Evolutionary conservation across 2,113 vertebrate species (phyloP).

Genomic region (Holacanthus passer): DNA sequence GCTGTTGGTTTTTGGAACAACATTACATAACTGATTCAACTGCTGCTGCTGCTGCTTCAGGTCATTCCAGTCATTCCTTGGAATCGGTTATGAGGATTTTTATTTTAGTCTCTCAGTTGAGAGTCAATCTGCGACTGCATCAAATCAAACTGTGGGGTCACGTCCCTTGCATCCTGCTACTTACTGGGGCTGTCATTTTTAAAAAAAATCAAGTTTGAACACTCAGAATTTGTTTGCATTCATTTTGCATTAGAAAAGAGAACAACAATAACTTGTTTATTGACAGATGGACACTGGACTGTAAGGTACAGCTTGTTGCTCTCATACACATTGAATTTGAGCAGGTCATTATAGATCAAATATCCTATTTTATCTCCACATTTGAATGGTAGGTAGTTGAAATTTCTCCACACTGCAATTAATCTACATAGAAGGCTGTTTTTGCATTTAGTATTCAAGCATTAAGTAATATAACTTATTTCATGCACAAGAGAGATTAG

Average conservation of each 20-base stretch:
- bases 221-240: too few relatives aligned
- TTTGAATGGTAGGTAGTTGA: too few relatives aligned
- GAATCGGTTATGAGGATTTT: slow-evolving; percentile 51
- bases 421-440: neutral
- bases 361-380: too few relatives aligned
- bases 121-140: slow-evolving; percentile 23
- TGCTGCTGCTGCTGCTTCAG: slow-evolving; percentile 40
- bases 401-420: neutral
- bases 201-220: too few relatives aligned
- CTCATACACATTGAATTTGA: neutral
- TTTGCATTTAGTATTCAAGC: neutral
- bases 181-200: too few relatives aligned
- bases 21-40: slow-evolving; percentile 29
- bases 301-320: neutral
- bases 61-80: slow-evolving; percentile 56
- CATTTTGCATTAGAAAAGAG: too few relatives aligned
- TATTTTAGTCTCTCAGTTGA: slow-evolving; percentile 40
- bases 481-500: too few relatives aligned
- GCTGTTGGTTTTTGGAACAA: slow-evolving; percentile 55
- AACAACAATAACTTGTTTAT: too few relatives aligned
- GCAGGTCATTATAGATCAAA: neutral
- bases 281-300: too few relatives aligned
- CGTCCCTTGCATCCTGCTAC: neutral
- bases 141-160: slow-evolving; percentile 40
- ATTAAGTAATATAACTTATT: too few relatives aligned